phyloP scores from a whole-genome alignment of 2,113 vertebrate genomes.

The Dissostichus mawsoni region DNA sequence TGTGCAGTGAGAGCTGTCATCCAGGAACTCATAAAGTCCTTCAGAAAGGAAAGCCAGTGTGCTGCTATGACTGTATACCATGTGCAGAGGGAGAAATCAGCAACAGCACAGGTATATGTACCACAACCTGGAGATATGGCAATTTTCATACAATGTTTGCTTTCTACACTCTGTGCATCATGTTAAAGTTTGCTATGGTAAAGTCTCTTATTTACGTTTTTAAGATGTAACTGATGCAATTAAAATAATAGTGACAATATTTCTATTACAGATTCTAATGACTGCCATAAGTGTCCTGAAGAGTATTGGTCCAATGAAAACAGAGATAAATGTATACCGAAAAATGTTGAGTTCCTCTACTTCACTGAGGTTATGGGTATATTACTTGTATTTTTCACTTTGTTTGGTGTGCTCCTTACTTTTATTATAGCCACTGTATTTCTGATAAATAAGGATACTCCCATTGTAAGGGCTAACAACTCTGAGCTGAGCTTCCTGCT shows the following conservation, averaged over 20 bases:
- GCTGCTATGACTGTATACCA: slow-evolving; percentile 81
- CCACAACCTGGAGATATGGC: slow-evolving; percentile 42
- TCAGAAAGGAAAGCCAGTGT: slow-evolving; percentile 79
- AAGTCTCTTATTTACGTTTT: slow-evolving; percentile 33
- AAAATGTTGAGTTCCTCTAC: slow-evolving; percentile 76
- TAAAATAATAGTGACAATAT: slow-evolving; percentile 27
- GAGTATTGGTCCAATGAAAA: slow-evolving; percentile 80
- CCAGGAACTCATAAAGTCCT: slow-evolving; percentile 80
- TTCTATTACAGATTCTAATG: slow-evolving; percentile 82
- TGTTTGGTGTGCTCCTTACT: slow-evolving; percentile 73
- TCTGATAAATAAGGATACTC: slow-evolving; percentile 74
- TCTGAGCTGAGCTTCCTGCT: slow-evolving; percentile 83
- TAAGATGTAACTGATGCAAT: slow-evolving; percentile 2
- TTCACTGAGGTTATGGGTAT: slow-evolving; percentile 78
- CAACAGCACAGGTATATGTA: slow-evolving; percentile 74
- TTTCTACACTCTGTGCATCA: slow-evolving; percentile 56
- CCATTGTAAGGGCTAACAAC: slow-evolving; percentile 81
- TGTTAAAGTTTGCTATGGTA: slow-evolving; percentile 56
- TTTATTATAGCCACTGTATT: slow-evolving; percentile 66
- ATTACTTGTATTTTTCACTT: slow-evolving; percentile 73
- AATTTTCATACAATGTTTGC: slow-evolving; percentile 46
- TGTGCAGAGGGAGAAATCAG: slow-evolving; percentile 82
- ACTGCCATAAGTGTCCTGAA: slow-evolving; percentile 80
- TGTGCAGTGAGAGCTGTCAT: slow-evolving; percentile 78
- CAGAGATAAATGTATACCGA: slow-evolving; percentile 75